Evolutionary conservation across 2,888 invertebrate species (phyloP), one percentile per base, ranked within the genome.

Genomic region (Cremastinae sp.): DNA sequence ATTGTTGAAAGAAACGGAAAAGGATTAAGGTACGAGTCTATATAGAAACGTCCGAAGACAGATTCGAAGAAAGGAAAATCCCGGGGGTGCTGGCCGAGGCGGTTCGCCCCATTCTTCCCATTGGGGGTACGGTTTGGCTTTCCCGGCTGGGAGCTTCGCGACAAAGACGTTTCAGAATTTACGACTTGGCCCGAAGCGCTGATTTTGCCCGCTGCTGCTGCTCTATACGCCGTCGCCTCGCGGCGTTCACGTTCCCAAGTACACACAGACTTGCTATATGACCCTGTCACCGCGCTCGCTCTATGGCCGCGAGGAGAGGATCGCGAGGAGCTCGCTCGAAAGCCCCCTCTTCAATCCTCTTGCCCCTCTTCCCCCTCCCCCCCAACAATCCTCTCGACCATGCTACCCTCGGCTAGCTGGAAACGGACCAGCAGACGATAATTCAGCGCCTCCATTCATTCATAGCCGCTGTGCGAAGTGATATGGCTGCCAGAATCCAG

Each of bases 371-470:
- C 16, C 16, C 2, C 43, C 34, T 2, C 2, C 14, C 7, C 8
- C 16, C 47, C n/a, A n/a, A 2, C 14, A 14, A 22, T n/a, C n/a
- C n/a, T n/a, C n/a, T n/a, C n/a, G 28, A n/a, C 59, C 36, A 43
- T n/a, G 69, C 59, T 54, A 54, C 66, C 64, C 47, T 74, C 36
- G 73, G 58, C 74, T 77, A 80, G 75, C 76, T 77, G 74, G 80
- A 78, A 80, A 64, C 71, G 78, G 74, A 79, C 75, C 77, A 78
- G 5, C 28, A 5, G 78, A 82, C 85, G 81, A 86, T 86, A 86
- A 86, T 83, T 86, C 84, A 85, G 82, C 83, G 82, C 80, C 79
- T 84, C 84, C 80, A 85, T 86, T 84, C 85, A 85, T 86, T 86
- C 86, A 83, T 84, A 78, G 79, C 79, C 82, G 82, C 82, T 85